These are phyloP conservation scores for Leptopilina syphax DNA, from an alignment of 2,888 invertebrate genomes.

Conservation along the genomic window DNA sequence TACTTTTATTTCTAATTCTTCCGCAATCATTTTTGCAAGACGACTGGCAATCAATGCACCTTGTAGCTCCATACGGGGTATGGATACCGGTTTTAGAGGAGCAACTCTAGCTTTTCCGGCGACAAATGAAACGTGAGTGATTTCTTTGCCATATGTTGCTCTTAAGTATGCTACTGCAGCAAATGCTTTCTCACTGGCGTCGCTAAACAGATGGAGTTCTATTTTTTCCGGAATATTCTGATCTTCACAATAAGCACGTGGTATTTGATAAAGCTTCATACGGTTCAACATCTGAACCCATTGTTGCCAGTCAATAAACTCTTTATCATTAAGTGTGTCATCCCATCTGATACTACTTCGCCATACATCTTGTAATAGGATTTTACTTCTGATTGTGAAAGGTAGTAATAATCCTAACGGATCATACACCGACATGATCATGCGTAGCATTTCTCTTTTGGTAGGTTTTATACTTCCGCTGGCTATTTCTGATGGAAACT, in stretches of 20 bases:
- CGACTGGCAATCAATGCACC: conserved; percentile 34
- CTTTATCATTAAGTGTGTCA: background rate
- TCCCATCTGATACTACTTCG: background rate
- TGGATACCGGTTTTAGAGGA: conserved; percentile 36
- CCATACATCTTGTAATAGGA: background rate
- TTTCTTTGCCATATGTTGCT: background rate
- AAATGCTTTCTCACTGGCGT: background rate
- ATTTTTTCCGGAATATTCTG: background rate
- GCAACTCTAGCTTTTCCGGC: conserved; percentile 28
- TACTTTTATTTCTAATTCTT: conserved; percentile 8
- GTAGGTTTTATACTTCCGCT: background rate
- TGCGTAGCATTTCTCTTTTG: background rate
- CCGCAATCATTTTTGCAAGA: conserved; percentile 25
- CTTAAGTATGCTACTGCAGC: conserved; percentile 18
- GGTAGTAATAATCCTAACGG: background rate
- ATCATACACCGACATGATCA: background rate
- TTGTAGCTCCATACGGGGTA: conserved; percentile 42
- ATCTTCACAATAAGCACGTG: background rate
- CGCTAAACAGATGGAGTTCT: background rate
- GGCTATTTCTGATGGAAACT: background rate
- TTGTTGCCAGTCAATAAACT: background rate
- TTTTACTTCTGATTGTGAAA: background rate
- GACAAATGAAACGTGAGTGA: background rate
- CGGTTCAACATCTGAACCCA: background rate
- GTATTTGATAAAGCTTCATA: background rate